A percentile compares a stretch with the other conserved stretches of the same genome.
phyloP scores from a whole-genome alignment of 1,140 invertebrate genomes.

The Calycopis cecrops region DNA sequence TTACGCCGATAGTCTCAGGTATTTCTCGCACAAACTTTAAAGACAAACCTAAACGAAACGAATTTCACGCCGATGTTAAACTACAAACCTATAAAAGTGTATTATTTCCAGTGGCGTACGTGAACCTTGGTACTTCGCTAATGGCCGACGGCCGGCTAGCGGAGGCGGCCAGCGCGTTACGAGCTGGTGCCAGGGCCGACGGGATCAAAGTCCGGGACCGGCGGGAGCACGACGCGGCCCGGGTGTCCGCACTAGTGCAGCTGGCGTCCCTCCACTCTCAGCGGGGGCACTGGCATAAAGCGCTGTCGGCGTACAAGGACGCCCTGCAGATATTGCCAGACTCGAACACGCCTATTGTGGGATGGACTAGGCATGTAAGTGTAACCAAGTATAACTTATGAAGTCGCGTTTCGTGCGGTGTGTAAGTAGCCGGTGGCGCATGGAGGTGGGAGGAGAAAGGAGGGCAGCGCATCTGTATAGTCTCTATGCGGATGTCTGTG shows the following conservation, averaged over 20 bases:
- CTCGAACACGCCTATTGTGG: slow-evolving; percentile 47
- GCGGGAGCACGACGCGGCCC: slow-evolving; percentile 90
- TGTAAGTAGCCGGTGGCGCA: no score
- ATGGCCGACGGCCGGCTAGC: slow-evolving; percentile 86
- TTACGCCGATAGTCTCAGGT: no score
- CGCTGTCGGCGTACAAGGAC: slow-evolving; percentile 91
- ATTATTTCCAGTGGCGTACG: slow-evolving; percentile 87
- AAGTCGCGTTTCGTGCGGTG: no score
- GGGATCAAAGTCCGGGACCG: slow-evolving; percentile 92
- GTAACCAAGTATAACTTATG: no score
- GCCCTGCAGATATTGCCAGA: slow-evolving; percentile 87
- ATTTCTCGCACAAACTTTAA: no score
- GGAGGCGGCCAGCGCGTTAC: slow-evolving; percentile 89
- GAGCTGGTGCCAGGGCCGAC: slow-evolving; percentile 88
- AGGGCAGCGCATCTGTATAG: no score
- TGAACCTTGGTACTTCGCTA: slow-evolving; percentile 93
- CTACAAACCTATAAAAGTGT: neutral
- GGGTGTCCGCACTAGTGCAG: slow-evolving; percentile 93
- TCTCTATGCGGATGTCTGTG: no score
- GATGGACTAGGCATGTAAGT: slow-evolving; percentile 64
- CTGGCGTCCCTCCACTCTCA: slow-evolving; percentile 93
- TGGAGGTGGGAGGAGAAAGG: no score
- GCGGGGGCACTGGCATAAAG: slow-evolving; percentile 87
- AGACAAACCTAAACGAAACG: no score
- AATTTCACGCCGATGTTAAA: neutral